Evolutionary conservation across 1,140 invertebrate genomes (phyloP).

Genomic region (Lerema accius): DNA sequence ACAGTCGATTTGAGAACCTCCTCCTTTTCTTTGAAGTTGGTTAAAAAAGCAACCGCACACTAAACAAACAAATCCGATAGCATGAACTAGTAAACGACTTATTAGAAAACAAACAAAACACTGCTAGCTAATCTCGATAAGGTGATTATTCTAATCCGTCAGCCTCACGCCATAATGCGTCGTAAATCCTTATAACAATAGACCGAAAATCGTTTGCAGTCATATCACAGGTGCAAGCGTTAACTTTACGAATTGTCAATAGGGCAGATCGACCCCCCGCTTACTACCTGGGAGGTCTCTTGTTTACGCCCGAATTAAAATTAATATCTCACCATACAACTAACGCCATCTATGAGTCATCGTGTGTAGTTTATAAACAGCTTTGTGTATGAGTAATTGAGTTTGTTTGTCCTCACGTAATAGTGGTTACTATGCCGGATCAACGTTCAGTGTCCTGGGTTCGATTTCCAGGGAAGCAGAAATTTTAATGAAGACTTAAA

Average conservation of each 20-base stretch:
- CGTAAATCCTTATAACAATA: constrained; percentile 5
- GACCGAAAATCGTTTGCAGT: constrained; percentile 15
- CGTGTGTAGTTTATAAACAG: no score
- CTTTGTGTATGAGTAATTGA: no score
- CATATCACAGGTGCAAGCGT: constrained; percentile 17
- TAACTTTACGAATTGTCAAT: constrained; percentile 37
- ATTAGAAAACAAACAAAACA: constrained; percentile 16
- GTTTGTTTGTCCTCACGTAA: no score
- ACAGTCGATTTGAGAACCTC: no score
- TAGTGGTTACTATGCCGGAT: no score
- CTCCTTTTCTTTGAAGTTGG: no score
- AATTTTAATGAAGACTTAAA: no score
- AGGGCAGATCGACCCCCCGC: constrained; percentile 43
- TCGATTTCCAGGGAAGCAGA: no score
- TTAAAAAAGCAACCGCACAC: background rate
- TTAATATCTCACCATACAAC: constrained; percentile 42
- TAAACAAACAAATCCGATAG: background rate
- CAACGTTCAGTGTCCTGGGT: no score
- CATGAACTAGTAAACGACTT: background rate
- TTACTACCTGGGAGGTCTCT: constrained; percentile 56
- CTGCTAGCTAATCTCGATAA: constrained; percentile 11
- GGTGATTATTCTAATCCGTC: constrained; percentile 17
- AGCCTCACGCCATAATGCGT: constrained; percentile 9
- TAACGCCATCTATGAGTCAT: constrained; percentile 42
- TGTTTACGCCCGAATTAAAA: constrained; percentile 50